These are phyloP conservation scores for Drosophila suboccidentalis DNA, from an alignment of 2,888 invertebrate species.

Conservation along the genomic window DNA sequence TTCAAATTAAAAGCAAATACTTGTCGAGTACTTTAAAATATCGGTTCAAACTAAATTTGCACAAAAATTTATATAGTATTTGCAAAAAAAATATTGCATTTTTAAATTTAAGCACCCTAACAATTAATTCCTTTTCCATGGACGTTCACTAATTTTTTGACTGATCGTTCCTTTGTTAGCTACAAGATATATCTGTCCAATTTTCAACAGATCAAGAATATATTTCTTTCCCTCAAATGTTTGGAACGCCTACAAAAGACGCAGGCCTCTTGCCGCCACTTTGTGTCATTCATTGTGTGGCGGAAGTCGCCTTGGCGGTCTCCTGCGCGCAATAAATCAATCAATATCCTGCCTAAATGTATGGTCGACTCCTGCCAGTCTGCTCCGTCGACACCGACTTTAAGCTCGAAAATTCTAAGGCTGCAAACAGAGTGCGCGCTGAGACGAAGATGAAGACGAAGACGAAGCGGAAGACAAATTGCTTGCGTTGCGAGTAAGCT, in stretches of 20 bases:
- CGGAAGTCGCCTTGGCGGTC: constrained; percentile 40
- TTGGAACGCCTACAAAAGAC: constrained; percentile 36
- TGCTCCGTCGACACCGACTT: constrained; percentile 19
- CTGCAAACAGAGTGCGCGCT: no score
- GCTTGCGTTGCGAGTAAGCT: no score
- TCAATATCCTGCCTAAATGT: constrained; percentile 63
- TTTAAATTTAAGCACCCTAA: no score
- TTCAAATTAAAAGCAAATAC: constrained; percentile 40
- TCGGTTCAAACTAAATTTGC: background rate
- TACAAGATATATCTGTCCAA: no score
- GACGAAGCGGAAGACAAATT: no score
- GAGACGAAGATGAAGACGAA: no score
- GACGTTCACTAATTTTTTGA: no score
- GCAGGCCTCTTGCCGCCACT: constrained; percentile 33
- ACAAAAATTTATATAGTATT: no score
- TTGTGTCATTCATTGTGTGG: constrained; percentile 61
- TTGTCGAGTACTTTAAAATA: constrained; percentile 23
- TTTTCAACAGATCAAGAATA: no score
- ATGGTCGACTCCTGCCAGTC: constrained; percentile 28
- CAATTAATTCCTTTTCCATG: no score
- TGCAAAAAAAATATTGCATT: no score
- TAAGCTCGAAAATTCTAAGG: constrained; percentile 58
- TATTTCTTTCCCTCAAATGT: constrained; percentile 17
- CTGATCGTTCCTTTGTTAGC: no score
- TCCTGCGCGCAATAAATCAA: constrained; percentile 62